These are phyloP conservation scores for Clytia hemisphaerica DNA, from an alignment of 30 jellyfish, hydroid and myxozoan genomes.

Conservation along the genomic window DNA sequence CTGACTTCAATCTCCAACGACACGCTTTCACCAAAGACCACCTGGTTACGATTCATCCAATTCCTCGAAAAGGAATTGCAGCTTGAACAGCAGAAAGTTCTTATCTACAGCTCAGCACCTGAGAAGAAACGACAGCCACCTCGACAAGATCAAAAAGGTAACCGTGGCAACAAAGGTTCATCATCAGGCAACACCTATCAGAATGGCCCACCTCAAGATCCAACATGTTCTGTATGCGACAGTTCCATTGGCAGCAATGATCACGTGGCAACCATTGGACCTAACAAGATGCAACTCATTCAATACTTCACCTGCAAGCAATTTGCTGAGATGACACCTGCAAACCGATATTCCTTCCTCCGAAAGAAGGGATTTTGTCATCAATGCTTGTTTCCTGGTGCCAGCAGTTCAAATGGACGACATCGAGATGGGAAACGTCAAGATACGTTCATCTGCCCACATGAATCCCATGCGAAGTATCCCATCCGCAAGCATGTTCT, in stretches of 20 bases:
- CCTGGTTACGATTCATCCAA: no score
- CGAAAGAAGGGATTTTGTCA: slow-evolving; percentile 17
- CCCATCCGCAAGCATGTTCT: slow-evolving; percentile 18
- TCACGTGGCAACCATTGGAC: background rate
- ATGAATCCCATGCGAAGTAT: slow-evolving; percentile 8
- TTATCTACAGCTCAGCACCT: background rate
- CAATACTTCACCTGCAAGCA: no score
- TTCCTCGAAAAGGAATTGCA: background rate
- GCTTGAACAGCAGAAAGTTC: background rate
- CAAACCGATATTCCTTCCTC: background rate
- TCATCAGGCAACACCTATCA: no score
- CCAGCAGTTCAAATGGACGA: background rate
- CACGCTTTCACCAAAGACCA: no score
- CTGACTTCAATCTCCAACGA: background rate
- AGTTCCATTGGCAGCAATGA: background rate
- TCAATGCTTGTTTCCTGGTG: slow-evolving; percentile 30
- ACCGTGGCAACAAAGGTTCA: no score
- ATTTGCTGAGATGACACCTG: slow-evolving; percentile 2
- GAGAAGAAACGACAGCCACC: background rate
- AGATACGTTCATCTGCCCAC: slow-evolving; percentile 7
- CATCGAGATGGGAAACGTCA: slow-evolving; percentile 24
- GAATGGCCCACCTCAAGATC: no score
- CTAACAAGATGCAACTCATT: no score
- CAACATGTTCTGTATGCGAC: no score
- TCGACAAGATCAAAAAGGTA: no score